Evolutionary conservation across 2,797 vertebrate genomes (phyloP).

Genomic region (Chaunax sp.): DNA sequence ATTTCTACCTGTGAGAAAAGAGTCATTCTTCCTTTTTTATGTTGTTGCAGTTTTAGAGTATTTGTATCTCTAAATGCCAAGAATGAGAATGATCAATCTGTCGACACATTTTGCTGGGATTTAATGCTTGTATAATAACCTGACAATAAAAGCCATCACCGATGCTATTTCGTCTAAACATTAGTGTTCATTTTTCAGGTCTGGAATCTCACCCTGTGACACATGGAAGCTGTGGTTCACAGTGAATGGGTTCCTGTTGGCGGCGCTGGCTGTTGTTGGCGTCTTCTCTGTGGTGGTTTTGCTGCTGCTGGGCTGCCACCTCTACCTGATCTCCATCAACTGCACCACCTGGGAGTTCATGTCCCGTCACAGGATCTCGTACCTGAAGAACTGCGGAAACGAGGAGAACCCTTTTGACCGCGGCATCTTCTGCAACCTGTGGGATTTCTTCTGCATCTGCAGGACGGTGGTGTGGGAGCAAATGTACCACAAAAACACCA

Average conservation of each 20-base stretch:
- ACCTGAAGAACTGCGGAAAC: slow-evolving; percentile 84
- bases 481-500: slow-evolving; percentile 78
- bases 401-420: slow-evolving; percentile 93
- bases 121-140: too few relatives aligned
- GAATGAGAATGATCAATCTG: too few relatives aligned
- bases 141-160: background rate
- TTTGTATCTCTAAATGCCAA: too few relatives aligned
- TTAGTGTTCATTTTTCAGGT: slow-evolving; percentile 78
- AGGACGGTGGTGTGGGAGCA: slow-evolving; percentile 88
- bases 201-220: slow-evolving; percentile 82
- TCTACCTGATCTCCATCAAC: slow-evolving; percentile 92
- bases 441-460: slow-evolving; percentile 92
- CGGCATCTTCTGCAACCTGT: slow-evolving; percentile 88
- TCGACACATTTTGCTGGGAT: too few relatives aligned
- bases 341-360: slow-evolving; percentile 98
- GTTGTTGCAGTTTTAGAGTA: too few relatives aligned
- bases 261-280: slow-evolving; percentile 78
- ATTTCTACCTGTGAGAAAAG: too few relatives aligned
- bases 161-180: background rate
- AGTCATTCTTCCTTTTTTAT: too few relatives aligned
- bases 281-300: slow-evolving; percentile 81
- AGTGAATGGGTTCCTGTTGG: slow-evolving; percentile 84
- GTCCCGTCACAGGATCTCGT: slow-evolving; percentile 91
- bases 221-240: slow-evolving; percentile 87
- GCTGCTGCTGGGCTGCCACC: slow-evolving; percentile 89